Evolutionary conservation across 2,113 vertebrate genomes (phyloP).

Genomic region (Caracal caracal): DNA sequence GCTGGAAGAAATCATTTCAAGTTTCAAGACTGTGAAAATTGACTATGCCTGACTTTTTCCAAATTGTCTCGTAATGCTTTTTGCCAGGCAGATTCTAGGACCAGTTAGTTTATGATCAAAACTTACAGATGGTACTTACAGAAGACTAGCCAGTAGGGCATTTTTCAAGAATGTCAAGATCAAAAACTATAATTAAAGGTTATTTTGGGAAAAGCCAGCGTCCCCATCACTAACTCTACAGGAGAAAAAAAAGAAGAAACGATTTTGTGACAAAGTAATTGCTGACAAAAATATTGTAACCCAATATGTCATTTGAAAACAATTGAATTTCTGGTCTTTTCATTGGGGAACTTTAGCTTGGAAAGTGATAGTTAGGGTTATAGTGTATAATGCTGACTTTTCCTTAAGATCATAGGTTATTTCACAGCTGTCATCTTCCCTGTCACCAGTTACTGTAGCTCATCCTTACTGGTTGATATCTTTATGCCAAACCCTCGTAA

Average conservation of each 20-base stretch:
- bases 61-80: constrained; percentile 76
- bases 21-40: constrained; percentile 78
- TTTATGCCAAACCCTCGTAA: constrained; percentile 27
- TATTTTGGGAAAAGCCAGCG: constrained; percentile 69
- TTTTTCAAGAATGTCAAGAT: constrained; percentile 77
- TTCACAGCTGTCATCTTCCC: constrained; percentile 42
- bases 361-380: constrained; percentile 45
- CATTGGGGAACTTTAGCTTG: constrained; percentile 16
- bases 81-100: constrained; percentile 73
- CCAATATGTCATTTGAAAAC: constrained; percentile 65
- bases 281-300: constrained; percentile 68
- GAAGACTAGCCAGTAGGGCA: constrained; percentile 69
- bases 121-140: constrained; percentile 74
- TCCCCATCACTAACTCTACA: constrained; percentile 34
- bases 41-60: constrained; percentile 75
- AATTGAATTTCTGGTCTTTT: constrained; percentile 65
- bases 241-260: constrained; percentile 15
- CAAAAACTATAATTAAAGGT: constrained; percentile 78
- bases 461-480: background rate
- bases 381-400: constrained; percentile 43
- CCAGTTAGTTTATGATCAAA: constrained; percentile 76
- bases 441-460: background rate
- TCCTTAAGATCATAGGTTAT: constrained; percentile 42
- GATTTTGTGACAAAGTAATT: constrained; percentile 72
- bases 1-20: constrained; percentile 77